Percentiles rank a stretch among this genome's conserved stretches.
phyloP scores from a whole-genome alignment of 2,113 vertebrate species.

The Acanthisitta chloris region DNA sequence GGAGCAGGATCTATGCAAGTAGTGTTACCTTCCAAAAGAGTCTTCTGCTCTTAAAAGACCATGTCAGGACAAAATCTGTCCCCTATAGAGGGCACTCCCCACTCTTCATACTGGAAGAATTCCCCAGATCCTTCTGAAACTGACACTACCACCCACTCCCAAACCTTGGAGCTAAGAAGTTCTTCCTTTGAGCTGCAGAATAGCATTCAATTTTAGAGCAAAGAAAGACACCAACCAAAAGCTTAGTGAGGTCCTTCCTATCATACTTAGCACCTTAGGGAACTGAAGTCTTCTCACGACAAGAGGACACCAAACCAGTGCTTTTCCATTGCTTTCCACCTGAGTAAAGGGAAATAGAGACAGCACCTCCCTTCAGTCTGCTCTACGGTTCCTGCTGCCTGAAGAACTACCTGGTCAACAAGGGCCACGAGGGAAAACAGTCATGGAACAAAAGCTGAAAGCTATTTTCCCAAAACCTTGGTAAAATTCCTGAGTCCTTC shows the following conservation, averaged over 20 bases:
- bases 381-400: neutral
- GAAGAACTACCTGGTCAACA: neutral
- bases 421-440: neutral
- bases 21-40: neutral
- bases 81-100: rapidly evolving
- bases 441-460: neutral
- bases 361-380: neutral
- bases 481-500: neutral
- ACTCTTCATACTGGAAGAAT: neutral
- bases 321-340: neutral
- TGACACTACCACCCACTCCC: rapidly evolving
- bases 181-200: neutral
- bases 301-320: neutral
- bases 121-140: neutral
- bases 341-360: neutral
- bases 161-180: neutral
- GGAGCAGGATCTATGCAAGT: neutral
- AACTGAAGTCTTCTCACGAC: neutral
- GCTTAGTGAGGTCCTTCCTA: neutral
- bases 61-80: neutral
- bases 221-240: neutral
- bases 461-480: neutral
- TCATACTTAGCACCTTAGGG: neutral
- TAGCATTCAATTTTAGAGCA: neutral
- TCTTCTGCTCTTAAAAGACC: neutral